Evolutionary conservation across 2,113 vertebrate species (phyloP), one percentile per base, ranked within the genome.

Genomic region (Alouatta palliata): DNA sequence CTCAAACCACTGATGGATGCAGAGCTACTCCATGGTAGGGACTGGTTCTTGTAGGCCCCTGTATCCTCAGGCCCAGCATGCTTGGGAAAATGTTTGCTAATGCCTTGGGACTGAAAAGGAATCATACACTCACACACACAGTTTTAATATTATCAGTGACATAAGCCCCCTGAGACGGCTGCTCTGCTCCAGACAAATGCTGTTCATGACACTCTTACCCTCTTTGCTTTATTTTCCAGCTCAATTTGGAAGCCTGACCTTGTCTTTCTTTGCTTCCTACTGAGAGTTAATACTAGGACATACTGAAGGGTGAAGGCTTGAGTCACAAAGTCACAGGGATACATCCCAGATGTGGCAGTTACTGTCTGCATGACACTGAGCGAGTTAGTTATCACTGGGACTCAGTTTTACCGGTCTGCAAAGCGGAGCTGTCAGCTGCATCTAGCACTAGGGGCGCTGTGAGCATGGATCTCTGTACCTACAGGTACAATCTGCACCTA

Each of bases 401-500:
- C 61, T 79, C 76, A 27, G 25, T 82, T 49, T 70, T 35, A 19
- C 56, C 43, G 40, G 5, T 52, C 73, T 97, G 30, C 88, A 54
- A 79, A 17, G 52, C 21, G 76, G 52, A 25, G 16, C 14, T 2
- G 0, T 0, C 56, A 19, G 6, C 35, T 40, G 27, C 73, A 6
- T 54, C 30, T 32, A 21, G n/a, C 25, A 30, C 3, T 11, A 8
- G 30, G 27, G 13, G 4, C 8, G 0, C 23, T 2, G 16, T 56
- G 61, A 16, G 54, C 47, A 2, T 1, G 37, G 83, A 20, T 14
- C 5, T 43, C 40, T 43, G 40, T 43, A 43, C 40, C 4, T 13
- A 0, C n/a, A n/a, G n/a, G n/a, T n/a, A 9, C 9, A 16, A 20
- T 10, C 21, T 32, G 49, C 71, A 6, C 10, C 4, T 13, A 0